Base-by-base conservation (phyloP, 1,140 invertebrate genomes). In the Paraescarpia echinospica region DNA sequence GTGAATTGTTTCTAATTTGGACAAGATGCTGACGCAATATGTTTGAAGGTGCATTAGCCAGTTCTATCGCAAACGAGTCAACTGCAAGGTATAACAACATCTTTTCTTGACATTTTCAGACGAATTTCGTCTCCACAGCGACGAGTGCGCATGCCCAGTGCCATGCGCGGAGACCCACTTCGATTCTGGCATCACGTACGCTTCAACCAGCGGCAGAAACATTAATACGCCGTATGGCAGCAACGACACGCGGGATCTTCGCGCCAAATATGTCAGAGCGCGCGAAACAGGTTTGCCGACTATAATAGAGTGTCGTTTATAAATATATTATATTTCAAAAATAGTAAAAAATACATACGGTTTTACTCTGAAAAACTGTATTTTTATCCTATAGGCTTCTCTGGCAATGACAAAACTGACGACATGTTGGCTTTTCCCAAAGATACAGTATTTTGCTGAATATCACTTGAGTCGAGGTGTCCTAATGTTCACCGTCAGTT, bases 181-280 rank as follows among this genome's bases (percentile, higher is more conserved):
- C 88, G 92, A 92, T 1, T 89, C 51, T 33, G 34, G 51, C 88
- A 77, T 92, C 34, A 41, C 48, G 12, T 92, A 92, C 92, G 92
- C 92, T 33, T 77, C 92, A 34, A 33, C 88, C 31, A 34, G 48
- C 88, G 41, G 48, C 48, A 34, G 48, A 90, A 34, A 34, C 35
- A 90, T 90, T 31, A 34, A 90, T 22, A 5, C 90, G 90, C 34
- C 90, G 33, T 41, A 12, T 90, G 90, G 35, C 34, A 34, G 91
- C 22, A 33, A 92, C 90, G 90, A 31, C 90, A 6, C 6, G 90
- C 14, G 0, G 12, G 18, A 27, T 90, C 90, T 90, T 18, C 35
- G n/a, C 90, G 35, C 35, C 90, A 90, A 90, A 90, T 90, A 41
- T 22, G 34, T 41, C 34, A 34, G n/a, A 90, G 35, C 90, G 34